Conservation (phyloP, 2,888 invertebrate genomes). For the Synergus umbraculus region DNA sequence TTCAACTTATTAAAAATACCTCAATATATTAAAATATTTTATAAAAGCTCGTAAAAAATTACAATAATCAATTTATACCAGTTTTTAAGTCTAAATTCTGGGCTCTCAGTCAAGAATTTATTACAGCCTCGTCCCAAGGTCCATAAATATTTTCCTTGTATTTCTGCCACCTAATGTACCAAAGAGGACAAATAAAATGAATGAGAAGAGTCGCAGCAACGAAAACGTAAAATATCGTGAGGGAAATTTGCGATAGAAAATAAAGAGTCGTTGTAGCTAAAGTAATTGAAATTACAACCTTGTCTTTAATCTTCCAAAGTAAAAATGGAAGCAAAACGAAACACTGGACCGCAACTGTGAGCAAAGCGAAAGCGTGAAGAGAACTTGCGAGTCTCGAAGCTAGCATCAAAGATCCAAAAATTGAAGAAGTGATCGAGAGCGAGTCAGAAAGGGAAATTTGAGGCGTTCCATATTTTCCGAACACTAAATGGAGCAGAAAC, state of each 20-base stretch:
- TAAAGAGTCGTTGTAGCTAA: conserved; percentile 79
- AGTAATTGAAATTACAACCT: conserved; percentile 79
- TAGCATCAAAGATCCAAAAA: conserved; percentile 96
- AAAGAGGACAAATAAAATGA: conserved; percentile 85
- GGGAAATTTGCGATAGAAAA: conserved; percentile 79
- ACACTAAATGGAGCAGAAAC: conserved; percentile 92
- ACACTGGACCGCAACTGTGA: conserved; percentile 92
- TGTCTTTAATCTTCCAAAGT: conserved; percentile 82
- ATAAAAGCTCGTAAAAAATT: not conserved
- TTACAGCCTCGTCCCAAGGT: conserved; percentile 97
- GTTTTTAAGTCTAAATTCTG: conserved; percentile 1
- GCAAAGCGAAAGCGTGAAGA: conserved; percentile 91
- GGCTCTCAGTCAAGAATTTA: conserved; percentile 56
- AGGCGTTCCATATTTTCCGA: conserved; percentile 94
- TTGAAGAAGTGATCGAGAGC: conserved; percentile 94
- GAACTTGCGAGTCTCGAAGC: conserved; percentile 93
- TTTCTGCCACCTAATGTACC: conserved; percentile 87
- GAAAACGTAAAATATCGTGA: conserved; percentile 82
- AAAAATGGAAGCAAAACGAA: conserved; percentile 94
- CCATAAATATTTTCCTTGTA: conserved; percentile 96
- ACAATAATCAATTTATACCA: not conserved
- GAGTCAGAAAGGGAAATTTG: conserved; percentile 94
- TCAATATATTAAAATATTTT: not conserved
- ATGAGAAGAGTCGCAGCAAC: conserved; percentile 81
- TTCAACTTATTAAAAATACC: not conserved